Evolutionary conservation across 2,797 vertebrate species (phyloP), one percentile per base, ranked within the genome.

Genomic region (Brachymystax lenok): DNA sequence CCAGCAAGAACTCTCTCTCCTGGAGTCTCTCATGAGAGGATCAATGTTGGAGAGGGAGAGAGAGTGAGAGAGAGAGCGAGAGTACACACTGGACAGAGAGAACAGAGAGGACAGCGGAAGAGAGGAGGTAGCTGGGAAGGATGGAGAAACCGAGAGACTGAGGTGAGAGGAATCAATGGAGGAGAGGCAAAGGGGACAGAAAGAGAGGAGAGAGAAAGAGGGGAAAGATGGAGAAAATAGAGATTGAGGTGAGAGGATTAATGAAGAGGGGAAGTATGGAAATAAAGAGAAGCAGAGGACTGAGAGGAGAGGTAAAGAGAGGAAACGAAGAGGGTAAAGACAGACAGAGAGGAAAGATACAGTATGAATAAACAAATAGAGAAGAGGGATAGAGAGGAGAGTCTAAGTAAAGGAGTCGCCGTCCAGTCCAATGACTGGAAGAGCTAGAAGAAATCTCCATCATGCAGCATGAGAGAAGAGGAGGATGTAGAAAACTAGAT

Each of bases 1-100:
- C 83, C 81, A 82, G 77, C 46, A 4, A 83, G 82, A 77, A 0
- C 28, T 0, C 40, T 82, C 81, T 87, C 77, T 83, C 40, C 81
- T 27, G 83, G 80, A 74, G 68, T 6, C 61, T 78, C 66, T 28
- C 17, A n/a, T 74, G 54, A 59, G 69, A 56, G 51, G 52, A 84
- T 87, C 83, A 75, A 75, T 84, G 70, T 27, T 30, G 77, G 50
- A 75, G 19, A 52, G 14, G 56, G 71, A 30, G 63, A 73, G 67
- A 27, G 80, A 71, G 24, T 68, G 33, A n/a, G 54, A 70, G 56
- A 67, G n/a, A 28, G 54, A n/a, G 33, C 28, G 12, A 51, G 74
- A 70, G 7, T 21, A 17, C 35, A 3, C 10, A 51, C 30, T 17
- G 7, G 46, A 17, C 19, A 14, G 52, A 50, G 33, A 74, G 74